A percentile compares a stretch with the other conserved stretches of the same genome.
phyloP scores from a whole-genome alignment of 2,888 invertebrate genomes.

The Epinotia bilunana region DNA sequence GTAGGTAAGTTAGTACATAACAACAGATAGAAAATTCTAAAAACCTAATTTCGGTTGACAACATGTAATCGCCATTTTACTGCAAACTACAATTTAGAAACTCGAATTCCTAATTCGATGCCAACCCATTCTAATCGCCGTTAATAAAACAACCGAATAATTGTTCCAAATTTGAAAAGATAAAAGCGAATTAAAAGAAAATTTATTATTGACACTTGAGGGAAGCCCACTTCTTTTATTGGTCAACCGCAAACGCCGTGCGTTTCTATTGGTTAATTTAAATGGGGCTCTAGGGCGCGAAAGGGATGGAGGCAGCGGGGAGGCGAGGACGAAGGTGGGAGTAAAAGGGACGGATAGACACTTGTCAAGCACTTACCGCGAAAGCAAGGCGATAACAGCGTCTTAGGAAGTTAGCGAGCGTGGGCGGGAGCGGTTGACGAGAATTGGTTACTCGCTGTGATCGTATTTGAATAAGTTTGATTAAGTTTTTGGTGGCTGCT shows the following conservation, averaged over 20 bases:
- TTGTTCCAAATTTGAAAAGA: slow-evolving; percentile 59
- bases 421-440: slow-evolving; percentile 55
- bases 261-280: slow-evolving; percentile 74
- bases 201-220: slow-evolving; percentile 78
- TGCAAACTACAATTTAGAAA: slow-evolving; percentile 6
- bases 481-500: background rate
- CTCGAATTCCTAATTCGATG: slow-evolving; percentile 24
- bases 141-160: slow-evolving; percentile 40
- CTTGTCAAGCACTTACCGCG: slow-evolving; percentile 79
- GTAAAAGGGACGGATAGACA: slow-evolving; percentile 76
- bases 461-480: background rate
- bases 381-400: slow-evolving; percentile 73
- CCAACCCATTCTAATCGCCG: slow-evolving; percentile 26
- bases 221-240: slow-evolving; percentile 79
- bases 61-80: background rate
- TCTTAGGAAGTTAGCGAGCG: slow-evolving; percentile 70
- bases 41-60: no score
- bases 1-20: no score
- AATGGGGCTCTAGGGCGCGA: slow-evolving; percentile 72
- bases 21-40: no score
- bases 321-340: slow-evolving; percentile 54
- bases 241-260: slow-evolving; percentile 69
- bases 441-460: slow-evolving; percentile 59
- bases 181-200: slow-evolving; percentile 64
- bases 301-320: slow-evolving; percentile 65